Conservation (phyloP, 2,113 vertebrate genomes). For the Arvicanthis niloticus region DNA sequence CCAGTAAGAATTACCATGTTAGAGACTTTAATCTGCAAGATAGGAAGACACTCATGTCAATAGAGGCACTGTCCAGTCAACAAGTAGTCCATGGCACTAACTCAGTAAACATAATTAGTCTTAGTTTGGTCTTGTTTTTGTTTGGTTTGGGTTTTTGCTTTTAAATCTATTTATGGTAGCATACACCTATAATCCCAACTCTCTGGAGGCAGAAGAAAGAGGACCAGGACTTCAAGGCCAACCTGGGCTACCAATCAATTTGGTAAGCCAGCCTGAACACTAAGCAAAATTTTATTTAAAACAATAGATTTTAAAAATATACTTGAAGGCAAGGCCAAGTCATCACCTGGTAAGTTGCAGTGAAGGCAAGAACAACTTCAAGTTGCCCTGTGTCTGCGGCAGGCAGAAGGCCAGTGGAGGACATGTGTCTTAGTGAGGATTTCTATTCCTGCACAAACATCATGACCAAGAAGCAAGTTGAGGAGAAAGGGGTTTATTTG, state of each 20-base stretch:
- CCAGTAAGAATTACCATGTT: constrained; percentile 67
- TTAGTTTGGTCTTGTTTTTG: constrained; percentile 11
- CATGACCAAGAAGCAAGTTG: no score
- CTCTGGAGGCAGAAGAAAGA: no score
- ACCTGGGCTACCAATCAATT: no score
- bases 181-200: neutral
- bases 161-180: neutral
- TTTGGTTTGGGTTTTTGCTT: neutral
- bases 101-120: constrained; percentile 62
- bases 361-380: neutral
- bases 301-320: neutral
- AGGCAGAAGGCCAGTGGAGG: neutral
- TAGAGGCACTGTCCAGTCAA: constrained; percentile 62
- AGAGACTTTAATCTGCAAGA: constrained; percentile 47
- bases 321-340: no score
- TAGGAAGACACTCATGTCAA: constrained; percentile 48
- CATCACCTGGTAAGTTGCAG: neutral
- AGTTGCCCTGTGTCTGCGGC: no score
- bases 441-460: no score
- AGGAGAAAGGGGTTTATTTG: no score
- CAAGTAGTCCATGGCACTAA: constrained; percentile 46
- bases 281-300: neutral
- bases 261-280: neutral
- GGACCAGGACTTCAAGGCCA: neutral
- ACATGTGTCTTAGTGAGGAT: no score